Evolutionary conservation across 2,888 invertebrate genomes (phyloP).

Genomic region (Cetonia aurata): DNA sequence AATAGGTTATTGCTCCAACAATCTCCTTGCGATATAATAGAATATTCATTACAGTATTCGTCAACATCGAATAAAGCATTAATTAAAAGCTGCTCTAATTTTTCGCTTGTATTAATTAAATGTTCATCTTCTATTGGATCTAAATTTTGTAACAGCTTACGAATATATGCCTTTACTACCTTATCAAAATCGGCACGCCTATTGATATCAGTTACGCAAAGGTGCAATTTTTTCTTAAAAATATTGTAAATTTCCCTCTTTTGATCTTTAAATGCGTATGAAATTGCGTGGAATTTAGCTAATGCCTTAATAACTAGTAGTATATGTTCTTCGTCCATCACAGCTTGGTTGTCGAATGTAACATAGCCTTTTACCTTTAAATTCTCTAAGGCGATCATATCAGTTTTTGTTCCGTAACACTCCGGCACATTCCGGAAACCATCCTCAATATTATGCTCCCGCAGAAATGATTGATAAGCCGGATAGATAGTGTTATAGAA

Average conservation of each 20-base stretch:
- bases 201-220: conserved; percentile 26
- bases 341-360: conserved; percentile 59
- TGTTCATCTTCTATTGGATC: conserved; percentile 22
- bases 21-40: conserved; percentile 37
- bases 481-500: conserved; percentile 39
- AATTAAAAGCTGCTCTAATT: conserved; percentile 21
- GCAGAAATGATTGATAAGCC: conserved; percentile 21
- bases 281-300: conserved; percentile 46
- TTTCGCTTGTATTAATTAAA: neutral
- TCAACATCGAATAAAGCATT: conserved; percentile 13
- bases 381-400: conserved; percentile 61
- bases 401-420: conserved; percentile 46
- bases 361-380: conserved; percentile 60
- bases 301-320: conserved; percentile 36
- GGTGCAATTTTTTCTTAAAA: conserved; percentile 21
- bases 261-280: conserved; percentile 45
- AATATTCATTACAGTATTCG: conserved; percentile 15
- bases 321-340: conserved; percentile 46
- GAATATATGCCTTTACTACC: conserved; percentile 1
- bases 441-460: conserved; percentile 8
- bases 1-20: conserved; percentile 42
- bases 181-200: conserved; percentile 11
- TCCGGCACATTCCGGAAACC: conserved; percentile 37
- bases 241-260: conserved; percentile 27
- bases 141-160: conserved; percentile 21